Conservation (phyloP, 2,888 invertebrate genomes). For the Erebia aethiops region DNA sequence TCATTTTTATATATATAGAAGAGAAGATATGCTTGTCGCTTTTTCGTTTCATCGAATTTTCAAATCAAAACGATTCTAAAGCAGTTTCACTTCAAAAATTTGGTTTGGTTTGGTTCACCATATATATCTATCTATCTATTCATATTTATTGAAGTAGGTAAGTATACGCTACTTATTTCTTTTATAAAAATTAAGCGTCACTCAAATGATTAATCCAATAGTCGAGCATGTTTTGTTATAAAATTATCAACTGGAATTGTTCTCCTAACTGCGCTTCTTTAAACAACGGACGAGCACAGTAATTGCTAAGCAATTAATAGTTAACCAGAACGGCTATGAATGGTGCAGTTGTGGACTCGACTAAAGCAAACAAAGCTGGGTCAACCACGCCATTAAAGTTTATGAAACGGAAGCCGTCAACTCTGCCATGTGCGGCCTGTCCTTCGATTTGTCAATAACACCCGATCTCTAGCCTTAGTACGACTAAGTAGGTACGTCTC, state of each 20-base stretch:
- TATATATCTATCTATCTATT: too few species aligned
- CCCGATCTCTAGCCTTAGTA: slow-evolving; percentile 40
- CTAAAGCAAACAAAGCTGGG: slow-evolving; percentile 80
- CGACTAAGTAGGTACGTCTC: too few species aligned
- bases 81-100: too few species aligned
- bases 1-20: too few species aligned
- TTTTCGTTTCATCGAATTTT: too few species aligned
- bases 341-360: slow-evolving; percentile 71
- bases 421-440: slow-evolving; percentile 68
- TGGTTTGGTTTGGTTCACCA: too few species aligned
- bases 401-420: slow-evolving; percentile 80
- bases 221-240: neutral
- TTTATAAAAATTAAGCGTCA: neutral
- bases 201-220: neutral
- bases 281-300: slow-evolving; percentile 45
- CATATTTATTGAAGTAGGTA: too few species aligned
- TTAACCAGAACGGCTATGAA: slow-evolving; percentile 69
- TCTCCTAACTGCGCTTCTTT: slow-evolving; percentile 32
- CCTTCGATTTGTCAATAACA: slow-evolving; percentile 74
- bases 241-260: slow-evolving; percentile 20
- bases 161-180: neutral
- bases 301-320: slow-evolving; percentile 66
- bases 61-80: too few species aligned
- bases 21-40: too few species aligned
- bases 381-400: slow-evolving; percentile 80